Conservation (phyloP, 1,140 invertebrate species). For the Neodiprion virginianus region DNA sequence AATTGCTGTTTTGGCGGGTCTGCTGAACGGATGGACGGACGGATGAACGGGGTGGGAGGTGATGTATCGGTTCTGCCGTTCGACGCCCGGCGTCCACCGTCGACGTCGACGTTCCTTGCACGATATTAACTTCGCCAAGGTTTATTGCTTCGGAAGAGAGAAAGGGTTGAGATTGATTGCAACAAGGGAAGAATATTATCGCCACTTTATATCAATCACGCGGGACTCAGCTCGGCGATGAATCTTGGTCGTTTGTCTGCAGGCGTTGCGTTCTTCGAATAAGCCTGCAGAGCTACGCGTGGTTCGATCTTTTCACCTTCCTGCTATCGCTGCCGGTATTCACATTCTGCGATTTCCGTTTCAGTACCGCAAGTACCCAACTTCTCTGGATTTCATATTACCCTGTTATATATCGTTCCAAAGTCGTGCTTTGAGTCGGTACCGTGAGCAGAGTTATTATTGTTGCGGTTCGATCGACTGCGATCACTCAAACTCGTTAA, state of each 20-base stretch:
- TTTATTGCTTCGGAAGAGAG: slow-evolving; percentile 7
- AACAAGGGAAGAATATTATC: slow-evolving; percentile 7
- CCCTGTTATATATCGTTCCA: no score
- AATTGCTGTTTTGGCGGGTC: slow-evolving; percentile 61
- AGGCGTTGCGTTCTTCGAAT: background rate
- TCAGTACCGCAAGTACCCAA: no score
- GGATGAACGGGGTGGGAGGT: slow-evolving; percentile 35
- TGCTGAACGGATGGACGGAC: slow-evolving; percentile 38
- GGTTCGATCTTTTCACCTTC: no score
- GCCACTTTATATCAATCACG: slow-evolving; percentile 7
- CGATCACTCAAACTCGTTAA: slow-evolving; percentile 62
- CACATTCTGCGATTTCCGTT: no score
- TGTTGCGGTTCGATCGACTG: slow-evolving; percentile 56
- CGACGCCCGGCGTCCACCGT: slow-evolving; percentile 8
- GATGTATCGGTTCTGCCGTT: slow-evolving; percentile 54
- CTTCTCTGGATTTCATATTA: no score
- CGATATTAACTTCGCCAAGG: slow-evolving; percentile 19
- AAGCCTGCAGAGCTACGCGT: background rate
- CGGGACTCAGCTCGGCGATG: background rate
- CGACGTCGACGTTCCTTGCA: background rate
- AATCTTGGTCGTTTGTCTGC: background rate
- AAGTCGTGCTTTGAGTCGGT: background rate
- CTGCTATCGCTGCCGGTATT: no score
- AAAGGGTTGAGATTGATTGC: slow-evolving; percentile 7
- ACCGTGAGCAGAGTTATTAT: slow-evolving; percentile 45